These are phyloP conservation scores for Macrotrachela quadricornifera DNA, from an alignment of 1,140 invertebrate species.

Conservation along the genomic window DNA sequence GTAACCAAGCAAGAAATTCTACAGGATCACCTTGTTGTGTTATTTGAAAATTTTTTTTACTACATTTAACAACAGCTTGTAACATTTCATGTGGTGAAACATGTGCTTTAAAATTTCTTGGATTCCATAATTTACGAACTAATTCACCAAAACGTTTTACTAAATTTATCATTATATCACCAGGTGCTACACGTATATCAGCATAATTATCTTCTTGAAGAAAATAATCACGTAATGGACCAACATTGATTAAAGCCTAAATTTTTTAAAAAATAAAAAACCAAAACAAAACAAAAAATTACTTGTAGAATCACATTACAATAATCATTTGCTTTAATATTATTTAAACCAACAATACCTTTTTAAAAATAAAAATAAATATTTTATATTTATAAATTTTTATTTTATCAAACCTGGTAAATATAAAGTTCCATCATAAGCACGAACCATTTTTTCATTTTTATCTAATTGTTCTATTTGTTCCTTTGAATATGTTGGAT, in stretches of 20 bases:
- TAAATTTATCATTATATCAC: slow-evolving; percentile 44
- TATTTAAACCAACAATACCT: slow-evolving; percentile 74
- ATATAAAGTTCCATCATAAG: slow-evolving; percentile 88
- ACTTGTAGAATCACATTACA: slow-evolving; percentile 57
- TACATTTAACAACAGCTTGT: slow-evolving; percentile 92
- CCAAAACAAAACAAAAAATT: neutral
- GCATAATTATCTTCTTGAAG: slow-evolving; percentile 47
- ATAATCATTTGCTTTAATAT: slow-evolving; percentile 96
- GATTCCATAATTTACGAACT: slow-evolving; percentile 94
- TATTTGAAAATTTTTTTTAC: slow-evolving; percentile 91
- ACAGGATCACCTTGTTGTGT: slow-evolving; percentile 93
- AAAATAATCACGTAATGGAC: slow-evolving; percentile 79
- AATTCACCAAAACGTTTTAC: slow-evolving; percentile 91
- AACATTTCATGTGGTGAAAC: slow-evolving; percentile 99
- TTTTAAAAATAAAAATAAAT: too few relatives aligned
- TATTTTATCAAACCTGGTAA: slow-evolving; percentile 37
- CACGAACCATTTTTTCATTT: slow-evolving; percentile 64
- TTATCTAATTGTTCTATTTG: slow-evolving; percentile 59
- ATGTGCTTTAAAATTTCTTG: slow-evolving; percentile 92
- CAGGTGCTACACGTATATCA: slow-evolving; percentile 3
- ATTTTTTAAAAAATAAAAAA: neutral
- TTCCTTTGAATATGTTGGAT: slow-evolving; percentile 70
- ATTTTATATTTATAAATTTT: too few relatives aligned
- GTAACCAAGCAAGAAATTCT: slow-evolving; percentile 84
- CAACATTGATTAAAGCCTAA: slow-evolving; percentile 64